phyloP scores from a whole-genome alignment of 2,797 vertebrate genomes.

The Ataeniobius toweri region DNA sequence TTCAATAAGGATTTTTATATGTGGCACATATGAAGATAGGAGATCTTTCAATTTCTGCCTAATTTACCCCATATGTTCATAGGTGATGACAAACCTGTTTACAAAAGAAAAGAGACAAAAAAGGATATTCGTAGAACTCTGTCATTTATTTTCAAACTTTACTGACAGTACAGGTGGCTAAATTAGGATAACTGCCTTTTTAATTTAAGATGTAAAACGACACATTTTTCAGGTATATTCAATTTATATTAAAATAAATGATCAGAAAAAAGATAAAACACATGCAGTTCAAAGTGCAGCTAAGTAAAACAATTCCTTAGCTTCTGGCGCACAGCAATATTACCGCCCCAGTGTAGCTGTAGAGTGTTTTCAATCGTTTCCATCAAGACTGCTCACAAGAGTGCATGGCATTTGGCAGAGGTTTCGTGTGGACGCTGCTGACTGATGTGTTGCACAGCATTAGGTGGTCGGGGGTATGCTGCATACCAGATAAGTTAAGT shows the following conservation, averaged over 20 bases:
- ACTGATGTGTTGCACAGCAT: slow-evolving; percentile 40
- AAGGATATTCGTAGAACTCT: background rate
- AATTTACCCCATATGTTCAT: slow-evolving; percentile 21
- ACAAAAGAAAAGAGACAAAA: slow-evolving; percentile 10
- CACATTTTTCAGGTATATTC: background rate
- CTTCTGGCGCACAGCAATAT: slow-evolving; percentile 6
- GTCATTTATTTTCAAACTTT: background rate
- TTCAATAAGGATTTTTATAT: slow-evolving; percentile 22
- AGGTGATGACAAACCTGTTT: slow-evolving; percentile 37
- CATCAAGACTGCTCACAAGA: slow-evolving; percentile 17
- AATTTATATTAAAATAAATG: background rate
- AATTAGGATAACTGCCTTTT: background rate
- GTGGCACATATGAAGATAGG: slow-evolving; percentile 19
- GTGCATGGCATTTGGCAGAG: slow-evolving; percentile 19
- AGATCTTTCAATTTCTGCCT: slow-evolving; percentile 24
- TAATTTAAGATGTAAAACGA: slow-evolving; percentile 4
- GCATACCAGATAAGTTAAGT: slow-evolving; percentile 43
- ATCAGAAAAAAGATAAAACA: background rate
- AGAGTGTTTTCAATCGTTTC: slow-evolving; percentile 28
- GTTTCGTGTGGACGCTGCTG: slow-evolving; percentile 28
- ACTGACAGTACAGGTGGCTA: background rate
- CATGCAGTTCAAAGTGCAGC: background rate
- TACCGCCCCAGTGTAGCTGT: slow-evolving; percentile 14
- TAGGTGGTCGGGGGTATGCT: slow-evolving; percentile 40
- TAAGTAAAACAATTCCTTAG: slow-evolving; percentile 3